A percentile compares a stretch with the other conserved stretches of the same genome.
Evolutionary conservation across 1,140 invertebrate genomes (phyloP).

Genomic region (Coenobita brevimanus): DNA sequence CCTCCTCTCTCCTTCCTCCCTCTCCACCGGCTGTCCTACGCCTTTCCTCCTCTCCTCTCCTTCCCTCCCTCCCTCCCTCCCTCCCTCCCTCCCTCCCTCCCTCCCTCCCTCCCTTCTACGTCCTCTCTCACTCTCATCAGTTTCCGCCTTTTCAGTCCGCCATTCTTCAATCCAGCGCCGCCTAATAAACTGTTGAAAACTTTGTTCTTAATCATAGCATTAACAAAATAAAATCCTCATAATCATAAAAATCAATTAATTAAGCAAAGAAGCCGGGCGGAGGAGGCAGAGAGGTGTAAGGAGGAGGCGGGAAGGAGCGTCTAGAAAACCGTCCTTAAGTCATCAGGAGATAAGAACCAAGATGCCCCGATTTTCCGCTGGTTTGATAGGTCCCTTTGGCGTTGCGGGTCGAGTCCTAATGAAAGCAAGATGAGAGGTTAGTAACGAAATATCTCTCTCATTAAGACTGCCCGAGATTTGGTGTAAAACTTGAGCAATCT

Average conservation of each 20-base stretch:
- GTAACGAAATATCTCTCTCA: constrained; percentile 70
- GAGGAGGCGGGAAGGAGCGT: neutral
- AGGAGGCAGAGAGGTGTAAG: constrained; percentile 12
- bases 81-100: neutral
- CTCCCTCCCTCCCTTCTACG: neutral
- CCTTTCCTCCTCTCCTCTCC: constrained; percentile 10
- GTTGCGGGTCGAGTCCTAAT: constrained; percentile 56
- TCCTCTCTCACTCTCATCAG: constrained; percentile 59
- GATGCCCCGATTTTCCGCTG: neutral
- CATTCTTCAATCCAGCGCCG: constrained; percentile 67
- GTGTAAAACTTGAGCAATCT: constrained; percentile 54
- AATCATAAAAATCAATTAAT: constrained; percentile 71
- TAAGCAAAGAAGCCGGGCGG: constrained; percentile 68
- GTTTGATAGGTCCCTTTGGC: constrained; percentile 9
- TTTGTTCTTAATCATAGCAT: constrained; percentile 70
- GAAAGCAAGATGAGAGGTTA: constrained; percentile 70
- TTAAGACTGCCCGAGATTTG: constrained; percentile 63
- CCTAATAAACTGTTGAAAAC: constrained; percentile 70
- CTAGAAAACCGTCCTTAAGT: neutral
- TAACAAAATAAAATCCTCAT: constrained; percentile 69
- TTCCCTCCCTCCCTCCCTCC: constrained; percentile 10
- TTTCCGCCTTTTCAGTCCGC: constrained; percentile 58
- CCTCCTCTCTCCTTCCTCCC: constrained; percentile 5
- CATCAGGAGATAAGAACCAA: neutral
- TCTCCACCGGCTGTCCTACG: neutral